Evolutionary conservation across 2,888 invertebrate genomes (phyloP).

Genomic region (Drosophila meridiana): DNA sequence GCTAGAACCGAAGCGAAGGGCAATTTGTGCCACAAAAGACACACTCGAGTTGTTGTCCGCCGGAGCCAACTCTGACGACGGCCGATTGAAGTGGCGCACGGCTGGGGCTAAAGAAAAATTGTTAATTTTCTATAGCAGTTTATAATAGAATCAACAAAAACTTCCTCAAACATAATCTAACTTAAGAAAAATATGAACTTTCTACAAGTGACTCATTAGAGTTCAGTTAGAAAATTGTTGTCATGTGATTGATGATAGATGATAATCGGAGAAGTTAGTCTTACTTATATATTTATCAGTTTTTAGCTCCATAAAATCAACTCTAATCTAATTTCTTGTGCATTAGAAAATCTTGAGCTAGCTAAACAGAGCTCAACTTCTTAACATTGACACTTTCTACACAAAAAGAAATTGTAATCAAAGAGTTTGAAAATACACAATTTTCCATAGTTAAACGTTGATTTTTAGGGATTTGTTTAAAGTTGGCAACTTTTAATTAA

Average conservation of each 20-base stretch:
- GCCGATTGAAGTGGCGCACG: slow-evolving; percentile 44
- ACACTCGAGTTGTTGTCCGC: slow-evolving; percentile 21
- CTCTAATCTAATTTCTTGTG: background rate
- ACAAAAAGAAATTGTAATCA: background rate
- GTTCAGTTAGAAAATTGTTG: background rate
- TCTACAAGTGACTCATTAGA: background rate
- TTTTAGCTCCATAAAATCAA: background rate
- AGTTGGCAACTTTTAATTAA: slow-evolving; percentile 31
- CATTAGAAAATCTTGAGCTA: background rate
- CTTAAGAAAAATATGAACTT: background rate
- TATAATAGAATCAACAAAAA: slow-evolving; percentile 32
- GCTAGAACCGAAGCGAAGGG: slow-evolving; percentile 24
- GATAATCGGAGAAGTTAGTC: background rate
- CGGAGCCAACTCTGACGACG: slow-evolving; percentile 48
- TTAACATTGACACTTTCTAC: background rate
- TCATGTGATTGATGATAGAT: background rate
- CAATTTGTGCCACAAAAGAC: slow-evolving; percentile 38
- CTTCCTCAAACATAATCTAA: background rate
- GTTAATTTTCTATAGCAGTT: slow-evolving; percentile 46
- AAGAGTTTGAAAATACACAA: background rate
- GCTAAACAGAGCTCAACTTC: background rate
- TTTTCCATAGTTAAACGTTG: background rate
- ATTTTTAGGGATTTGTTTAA: slow-evolving; percentile 12
- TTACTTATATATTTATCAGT: background rate
- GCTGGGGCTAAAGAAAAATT: slow-evolving; percentile 22